Conservation (phyloP, 1,140 invertebrate genomes). For the Drosophila busckii region DNA sequence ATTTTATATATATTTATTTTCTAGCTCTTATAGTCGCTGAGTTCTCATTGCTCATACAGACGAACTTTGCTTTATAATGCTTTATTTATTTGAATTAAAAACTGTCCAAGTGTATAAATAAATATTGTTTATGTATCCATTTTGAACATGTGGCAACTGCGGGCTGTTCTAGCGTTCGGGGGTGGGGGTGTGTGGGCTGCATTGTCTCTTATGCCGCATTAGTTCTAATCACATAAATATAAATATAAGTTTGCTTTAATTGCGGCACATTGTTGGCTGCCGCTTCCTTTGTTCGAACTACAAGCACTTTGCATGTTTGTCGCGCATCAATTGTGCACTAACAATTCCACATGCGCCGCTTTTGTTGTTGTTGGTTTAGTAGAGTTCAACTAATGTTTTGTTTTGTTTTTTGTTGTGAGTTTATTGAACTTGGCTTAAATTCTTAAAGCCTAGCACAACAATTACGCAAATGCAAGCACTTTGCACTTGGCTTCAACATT, state of each 20-base stretch:
- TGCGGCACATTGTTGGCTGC: conserved; percentile 25
- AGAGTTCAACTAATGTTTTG: too few species aligned
- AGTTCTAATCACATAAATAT: conserved; percentile 64
- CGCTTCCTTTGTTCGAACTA: conserved; percentile 31
- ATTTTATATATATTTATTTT: too few species aligned
- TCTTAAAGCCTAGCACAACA: conserved; percentile 23
- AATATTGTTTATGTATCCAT: too few species aligned
- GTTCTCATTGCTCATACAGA: too few species aligned
- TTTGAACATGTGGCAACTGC: conserved; percentile 39
- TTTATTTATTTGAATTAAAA: too few species aligned
- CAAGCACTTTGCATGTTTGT: conserved; percentile 45
- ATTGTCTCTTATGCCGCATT: conserved; percentile 52
- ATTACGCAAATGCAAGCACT: conserved; percentile 30
- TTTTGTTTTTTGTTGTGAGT: conserved; percentile 21
- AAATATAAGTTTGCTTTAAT: conserved; percentile 52
- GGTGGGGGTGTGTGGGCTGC: conserved; percentile 4
- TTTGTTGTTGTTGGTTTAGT: conserved; percentile 8
- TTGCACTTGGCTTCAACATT: conserved; percentile 16
- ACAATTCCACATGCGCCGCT: neutral
- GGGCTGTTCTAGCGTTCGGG: conserved; percentile 26
- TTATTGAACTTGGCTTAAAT: conserved; percentile 49
- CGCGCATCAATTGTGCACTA: conserved; percentile 52
- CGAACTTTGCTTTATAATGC: too few species aligned
- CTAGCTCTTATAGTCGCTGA: too few species aligned
- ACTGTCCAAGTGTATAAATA: too few species aligned